Evolutionary conservation across 1,140 invertebrate genomes (phyloP), one percentile per base, ranked within the genome.

Genomic region (Leptopilina clavipes): DNA sequence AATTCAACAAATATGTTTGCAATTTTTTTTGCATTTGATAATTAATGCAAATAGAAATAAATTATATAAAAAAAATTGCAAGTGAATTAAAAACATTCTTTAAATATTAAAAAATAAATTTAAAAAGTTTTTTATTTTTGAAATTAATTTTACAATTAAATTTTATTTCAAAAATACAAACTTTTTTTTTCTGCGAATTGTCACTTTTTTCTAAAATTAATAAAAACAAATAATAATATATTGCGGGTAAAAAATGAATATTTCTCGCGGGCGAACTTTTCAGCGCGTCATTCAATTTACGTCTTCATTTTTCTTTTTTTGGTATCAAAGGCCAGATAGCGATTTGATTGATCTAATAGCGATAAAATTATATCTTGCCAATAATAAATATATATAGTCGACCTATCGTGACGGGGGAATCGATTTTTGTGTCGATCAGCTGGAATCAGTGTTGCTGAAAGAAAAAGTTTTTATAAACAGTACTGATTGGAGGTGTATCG

Each of bases 351-450:
- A 37, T 65, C 22, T 31, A 65, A 65, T 31, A 37, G 59, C 56
- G 25, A 65, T 65, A 65, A 65, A 65, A 31, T 65, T 65, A 65
- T 65, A 65, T 65, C 59, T 65, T 6, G 19, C 59, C 22, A 31
- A 65, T 65, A 65, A 59, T 25, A 65, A 65, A 65, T 65, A 65
- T 22, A 59, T 65, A 65, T 65, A 65, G 22, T 31, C 22, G 22
- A 65, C 22, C 56, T 65, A 25, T 65, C 56, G 19, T 65, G 19
- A 65, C 19, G 19, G 22, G n/a, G 25, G 22, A 65, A 65, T 65
- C 59, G 59, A 65, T 65, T 65, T 65, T 31, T 37, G 19, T n/a
- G 19, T 8, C 22, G 22, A 65, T 65, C 59, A 65, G 14, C 25
- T 65, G 59, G 59, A 65, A 65, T 65, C 59, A 65, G 11, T 14